phyloP scores from a whole-genome alignment of 2,888 invertebrate species.

The Linnaemya tessellans region DNA sequence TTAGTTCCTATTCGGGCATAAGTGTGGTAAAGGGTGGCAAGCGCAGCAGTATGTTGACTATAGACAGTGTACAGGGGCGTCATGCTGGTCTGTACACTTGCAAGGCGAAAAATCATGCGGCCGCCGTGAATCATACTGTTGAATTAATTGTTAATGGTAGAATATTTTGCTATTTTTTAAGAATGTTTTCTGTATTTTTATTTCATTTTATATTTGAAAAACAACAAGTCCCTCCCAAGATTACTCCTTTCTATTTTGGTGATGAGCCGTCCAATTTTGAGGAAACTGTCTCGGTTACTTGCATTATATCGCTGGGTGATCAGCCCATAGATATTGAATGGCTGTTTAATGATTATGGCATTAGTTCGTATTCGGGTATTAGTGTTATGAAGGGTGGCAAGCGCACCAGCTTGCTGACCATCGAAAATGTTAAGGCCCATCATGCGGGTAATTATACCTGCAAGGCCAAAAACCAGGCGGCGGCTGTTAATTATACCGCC shows the following conservation, averaged over 20 bases:
- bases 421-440: constrained; percentile 86
- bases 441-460: constrained; percentile 91
- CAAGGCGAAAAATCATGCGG: constrained; percentile 88
- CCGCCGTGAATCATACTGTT: constrained; percentile 87
- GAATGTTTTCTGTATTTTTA: background rate
- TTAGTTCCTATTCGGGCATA: constrained; percentile 81
- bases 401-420: constrained; percentile 86
- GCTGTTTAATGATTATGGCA: constrained; percentile 83
- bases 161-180: constrained; percentile 1
- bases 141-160: constrained; percentile 88
- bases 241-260: constrained; percentile 90
- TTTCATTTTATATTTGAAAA: constrained; percentile 4
- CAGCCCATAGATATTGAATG: constrained; percentile 87
- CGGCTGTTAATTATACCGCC: constrained; percentile 87
- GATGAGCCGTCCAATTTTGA: constrained; percentile 88
- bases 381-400: constrained; percentile 84
- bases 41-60: constrained; percentile 86
- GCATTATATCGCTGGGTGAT: constrained; percentile 88
- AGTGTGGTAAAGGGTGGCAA: constrained; percentile 83
- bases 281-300: constrained; percentile 88
- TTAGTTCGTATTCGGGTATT: constrained; percentile 80
- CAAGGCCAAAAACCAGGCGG: constrained; percentile 88
- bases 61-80: constrained; percentile 86
- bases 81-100: constrained; percentile 91
- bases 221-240: constrained; percentile 88